These are phyloP conservation scores for Marisa cornuarietis DNA, from an alignment of 1,140 invertebrate species.

Conservation along the genomic window DNA sequence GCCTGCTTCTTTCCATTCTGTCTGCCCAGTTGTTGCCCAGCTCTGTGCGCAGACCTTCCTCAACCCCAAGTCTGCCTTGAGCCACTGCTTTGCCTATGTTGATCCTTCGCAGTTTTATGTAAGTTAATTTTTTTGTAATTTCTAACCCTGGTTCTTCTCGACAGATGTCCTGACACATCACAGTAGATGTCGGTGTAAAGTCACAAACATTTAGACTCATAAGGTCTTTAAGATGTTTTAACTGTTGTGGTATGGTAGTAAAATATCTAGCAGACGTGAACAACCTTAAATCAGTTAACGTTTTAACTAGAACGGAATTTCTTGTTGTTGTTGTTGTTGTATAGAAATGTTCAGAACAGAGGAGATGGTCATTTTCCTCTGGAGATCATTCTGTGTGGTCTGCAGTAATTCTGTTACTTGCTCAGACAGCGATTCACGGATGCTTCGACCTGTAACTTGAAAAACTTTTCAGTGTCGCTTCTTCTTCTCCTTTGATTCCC, in stretches of 20 bases:
- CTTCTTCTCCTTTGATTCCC: too few relatives aligned
- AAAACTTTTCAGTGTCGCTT: too few relatives aligned
- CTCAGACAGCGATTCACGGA: too few relatives aligned
- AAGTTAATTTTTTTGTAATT: not conserved
- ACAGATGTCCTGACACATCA: not conserved
- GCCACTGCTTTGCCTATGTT: slow-evolving; percentile 3
- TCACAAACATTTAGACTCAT: not conserved
- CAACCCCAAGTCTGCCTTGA: not conserved
- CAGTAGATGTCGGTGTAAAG: not conserved
- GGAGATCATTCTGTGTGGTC: too few relatives aligned
- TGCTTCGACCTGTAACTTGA: too few relatives aligned
- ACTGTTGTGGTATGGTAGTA: not conserved
- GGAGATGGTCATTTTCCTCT: too few relatives aligned
- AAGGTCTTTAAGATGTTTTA: not conserved
- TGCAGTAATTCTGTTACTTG: too few relatives aligned
- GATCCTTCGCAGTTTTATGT: slow-evolving; percentile 21
- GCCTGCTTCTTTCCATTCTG: not conserved
- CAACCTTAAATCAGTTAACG: too few relatives aligned
- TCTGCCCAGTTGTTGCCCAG: not conserved
- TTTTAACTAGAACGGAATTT: too few relatives aligned
- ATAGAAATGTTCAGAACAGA: too few relatives aligned
- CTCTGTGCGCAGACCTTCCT: slow-evolving; percentile 1
- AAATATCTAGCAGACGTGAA: too few relatives aligned
- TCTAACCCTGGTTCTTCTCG: not conserved
- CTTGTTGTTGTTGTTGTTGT: too few relatives aligned